These are phyloP conservation scores for Cairina moschata DNA, from an alignment of 2,113 vertebrate genomes.

Conservation along the genomic window DNA sequence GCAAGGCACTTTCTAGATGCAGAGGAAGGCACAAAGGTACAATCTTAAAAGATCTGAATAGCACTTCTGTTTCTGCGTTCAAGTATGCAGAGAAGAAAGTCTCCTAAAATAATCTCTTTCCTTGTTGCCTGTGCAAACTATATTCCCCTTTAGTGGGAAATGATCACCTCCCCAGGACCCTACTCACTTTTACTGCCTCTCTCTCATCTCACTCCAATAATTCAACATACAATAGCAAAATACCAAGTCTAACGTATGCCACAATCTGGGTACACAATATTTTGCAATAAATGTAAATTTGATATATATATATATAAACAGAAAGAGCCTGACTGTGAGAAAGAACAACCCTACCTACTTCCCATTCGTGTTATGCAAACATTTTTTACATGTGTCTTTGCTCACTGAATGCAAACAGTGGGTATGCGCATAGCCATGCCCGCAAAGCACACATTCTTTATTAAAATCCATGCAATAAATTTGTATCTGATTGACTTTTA, in stretches of 20 bases:
- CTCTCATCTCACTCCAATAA: neutral
- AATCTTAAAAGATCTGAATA: conserved; percentile 1
- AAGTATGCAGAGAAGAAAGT: neutral
- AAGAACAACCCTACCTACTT: conserved; percentile 45
- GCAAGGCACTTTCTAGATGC: neutral
- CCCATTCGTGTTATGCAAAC: conserved; percentile 62
- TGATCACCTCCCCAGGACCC: neutral
- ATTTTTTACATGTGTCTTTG: conserved; percentile 54
- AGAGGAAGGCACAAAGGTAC: neutral
- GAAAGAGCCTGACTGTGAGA: conserved; percentile 19
- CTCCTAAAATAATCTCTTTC: neutral
- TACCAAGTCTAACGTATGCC: neutral
- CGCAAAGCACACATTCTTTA: conserved; percentile 45
- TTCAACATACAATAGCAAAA: neutral
- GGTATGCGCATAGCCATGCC: conserved; percentile 15
- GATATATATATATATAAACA: neutral
- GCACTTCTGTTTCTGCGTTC: conserved; percentile 28
- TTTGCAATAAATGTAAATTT: conserved; percentile 53
- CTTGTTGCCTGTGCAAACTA: conserved; percentile 24
- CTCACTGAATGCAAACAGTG: conserved; percentile 63
- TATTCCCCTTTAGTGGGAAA: conserved; percentile 10
- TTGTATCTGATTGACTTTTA: conserved; percentile 66
- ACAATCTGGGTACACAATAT: conserved; percentile 27
- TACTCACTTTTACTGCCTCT: neutral
- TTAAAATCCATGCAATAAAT: conserved; percentile 47